Evolutionary conservation across 1,140 invertebrate species (phyloP).

Genomic region (Wiebesia pumilae): DNA sequence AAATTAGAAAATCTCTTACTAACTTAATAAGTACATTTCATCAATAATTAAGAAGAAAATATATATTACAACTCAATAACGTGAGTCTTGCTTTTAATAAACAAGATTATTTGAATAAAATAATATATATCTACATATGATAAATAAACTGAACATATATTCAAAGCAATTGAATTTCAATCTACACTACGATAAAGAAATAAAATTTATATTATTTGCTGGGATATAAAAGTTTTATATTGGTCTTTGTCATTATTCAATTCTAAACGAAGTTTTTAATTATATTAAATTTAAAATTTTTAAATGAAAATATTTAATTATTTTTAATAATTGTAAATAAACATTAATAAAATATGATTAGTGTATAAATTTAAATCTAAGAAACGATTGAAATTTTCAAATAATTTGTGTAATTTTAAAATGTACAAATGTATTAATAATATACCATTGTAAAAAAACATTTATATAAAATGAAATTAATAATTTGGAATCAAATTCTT

Average conservation of each 20-base stretch:
- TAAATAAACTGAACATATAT: neutral
- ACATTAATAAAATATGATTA: neutral
- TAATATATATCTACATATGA: neutral
- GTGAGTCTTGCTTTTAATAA: neutral
- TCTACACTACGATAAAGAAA: neutral
- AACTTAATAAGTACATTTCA: neutral
- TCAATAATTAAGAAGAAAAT: neutral
- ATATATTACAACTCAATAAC: neutral
- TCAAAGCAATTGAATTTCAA: neutral
- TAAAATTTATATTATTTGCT: neutral
- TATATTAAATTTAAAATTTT: neutral
- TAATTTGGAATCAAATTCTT: too few species aligned
- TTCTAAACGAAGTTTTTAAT: neutral
- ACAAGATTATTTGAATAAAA: neutral
- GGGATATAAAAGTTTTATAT: neutral
- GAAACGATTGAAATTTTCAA: neutral
- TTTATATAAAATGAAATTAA: too few species aligned
- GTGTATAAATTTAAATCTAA: neutral
- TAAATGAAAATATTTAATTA: too few species aligned
- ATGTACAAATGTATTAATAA: too few species aligned
- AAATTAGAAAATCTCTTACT: neutral
- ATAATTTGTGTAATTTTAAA: neutral
- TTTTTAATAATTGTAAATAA: neutral
- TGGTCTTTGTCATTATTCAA: neutral
- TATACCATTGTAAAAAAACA: neutral